Conservation (phyloP, 2,797 vertebrate species). For the Labroides dimidiatus region DNA sequence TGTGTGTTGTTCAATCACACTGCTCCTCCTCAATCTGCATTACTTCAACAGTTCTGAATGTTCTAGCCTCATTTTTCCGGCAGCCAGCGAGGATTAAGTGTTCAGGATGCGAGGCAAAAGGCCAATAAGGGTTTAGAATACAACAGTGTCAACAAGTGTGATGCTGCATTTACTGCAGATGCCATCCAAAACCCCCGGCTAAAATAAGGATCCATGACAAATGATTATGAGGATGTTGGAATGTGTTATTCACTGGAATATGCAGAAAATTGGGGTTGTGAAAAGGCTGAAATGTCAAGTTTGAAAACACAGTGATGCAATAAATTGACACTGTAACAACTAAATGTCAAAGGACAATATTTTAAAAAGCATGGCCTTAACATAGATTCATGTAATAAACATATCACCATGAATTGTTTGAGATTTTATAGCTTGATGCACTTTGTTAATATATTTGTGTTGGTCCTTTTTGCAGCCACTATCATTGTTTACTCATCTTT, state of each 20-base stretch:
- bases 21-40: conserved; percentile 7
- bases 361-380: conserved; percentile 1
- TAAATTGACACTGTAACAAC: conserved; percentile 1
- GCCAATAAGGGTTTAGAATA: conserved; percentile 49
- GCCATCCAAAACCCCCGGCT: conserved; percentile 33
- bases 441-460: neutral
- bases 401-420: neutral
- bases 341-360: neutral
- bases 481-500: conserved; percentile 27
- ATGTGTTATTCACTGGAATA: neutral
- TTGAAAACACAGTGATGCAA: neutral
- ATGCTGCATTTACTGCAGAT: conserved; percentile 7
- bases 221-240: conserved; percentile 3
- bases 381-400: neutral
- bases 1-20: conserved; percentile 1
- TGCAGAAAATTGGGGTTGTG: neutral
- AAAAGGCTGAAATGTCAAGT: neutral
- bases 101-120: conserved; percentile 46
- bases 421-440: neutral
- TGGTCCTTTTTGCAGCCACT: conserved; percentile 29
- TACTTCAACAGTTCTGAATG: conserved; percentile 38
- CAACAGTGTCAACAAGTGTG: conserved; percentile 51
- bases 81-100: conserved; percentile 51
- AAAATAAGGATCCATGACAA: conserved; percentile 34
- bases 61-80: conserved; percentile 23